Conservation (phyloP, 2,113 vertebrate species). For the Leucosticte australis region DNA sequence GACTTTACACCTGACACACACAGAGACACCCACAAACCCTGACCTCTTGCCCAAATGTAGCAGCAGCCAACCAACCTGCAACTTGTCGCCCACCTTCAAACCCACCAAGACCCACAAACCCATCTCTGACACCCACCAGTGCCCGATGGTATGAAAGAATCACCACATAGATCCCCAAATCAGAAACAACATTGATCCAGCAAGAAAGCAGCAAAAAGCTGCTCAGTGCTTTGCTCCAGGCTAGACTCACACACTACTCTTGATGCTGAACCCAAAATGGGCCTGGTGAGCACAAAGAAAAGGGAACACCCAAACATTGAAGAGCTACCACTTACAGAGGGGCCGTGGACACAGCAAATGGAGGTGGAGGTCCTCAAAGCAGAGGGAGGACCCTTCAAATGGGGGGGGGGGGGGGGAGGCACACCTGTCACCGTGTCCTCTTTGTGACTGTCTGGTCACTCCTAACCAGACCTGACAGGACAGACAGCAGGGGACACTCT, state of each 20-base stretch:
- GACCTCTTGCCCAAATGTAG: rapidly evolving
- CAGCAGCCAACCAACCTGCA: rapidly evolving
- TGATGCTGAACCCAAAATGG: neutral
- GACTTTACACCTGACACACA: neutral
- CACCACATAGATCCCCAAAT: rapidly evolving
- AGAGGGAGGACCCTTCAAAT: neutral
- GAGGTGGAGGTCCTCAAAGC: neutral
- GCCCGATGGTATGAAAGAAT: rapidly evolving
- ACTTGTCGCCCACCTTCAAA: neutral
- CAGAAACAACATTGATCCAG: neutral
- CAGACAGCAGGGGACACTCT: too few relatives aligned
- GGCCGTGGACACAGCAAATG: rapidly evolving
- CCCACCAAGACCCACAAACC: rapidly evolving
- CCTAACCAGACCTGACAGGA: too few relatives aligned
- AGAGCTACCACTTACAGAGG: neutral
- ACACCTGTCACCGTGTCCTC: neutral
- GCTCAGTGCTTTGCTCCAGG: neutral
- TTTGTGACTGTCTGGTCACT: too few relatives aligned
- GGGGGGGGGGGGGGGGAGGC: neutral
- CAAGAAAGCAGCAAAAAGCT: too few relatives aligned
- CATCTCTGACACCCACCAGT: neutral
- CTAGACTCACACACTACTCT: neutral
- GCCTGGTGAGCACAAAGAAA: too few relatives aligned
- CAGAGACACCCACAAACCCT: neutral
- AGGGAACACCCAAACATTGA: neutral